These are phyloP conservation scores for Montipora foliosa DNA, from an alignment of 64 coral and sea anemone genomes.

Conservation along the genomic window DNA sequence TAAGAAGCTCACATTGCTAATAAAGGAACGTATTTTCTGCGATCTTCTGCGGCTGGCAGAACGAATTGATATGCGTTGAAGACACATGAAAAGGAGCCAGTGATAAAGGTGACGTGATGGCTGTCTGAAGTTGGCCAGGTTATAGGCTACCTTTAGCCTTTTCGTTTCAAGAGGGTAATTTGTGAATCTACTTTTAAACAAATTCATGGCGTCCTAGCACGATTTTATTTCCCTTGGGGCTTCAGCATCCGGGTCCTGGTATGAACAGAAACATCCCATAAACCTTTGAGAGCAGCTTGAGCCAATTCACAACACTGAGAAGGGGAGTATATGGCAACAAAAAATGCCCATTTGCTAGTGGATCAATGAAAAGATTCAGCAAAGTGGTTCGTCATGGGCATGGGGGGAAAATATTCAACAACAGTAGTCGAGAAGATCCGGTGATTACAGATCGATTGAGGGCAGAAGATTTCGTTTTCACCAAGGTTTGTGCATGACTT, in stretches of 20 bases:
- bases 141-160: too few relatives aligned
- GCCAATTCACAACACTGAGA: not conserved
- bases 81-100: too few relatives aligned
- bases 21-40: too few relatives aligned
- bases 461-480: conserved; percentile 89
- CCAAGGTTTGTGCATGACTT: conserved; percentile 73
- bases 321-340: not conserved
- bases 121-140: too few relatives aligned
- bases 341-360: conserved; percentile 2
- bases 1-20: too few relatives aligned
- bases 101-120: too few relatives aligned
- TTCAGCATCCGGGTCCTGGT: not conserved
- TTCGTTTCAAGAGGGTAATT: too few relatives aligned
- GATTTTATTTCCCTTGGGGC: too few relatives aligned
- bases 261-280: not conserved
- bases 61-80: too few relatives aligned
- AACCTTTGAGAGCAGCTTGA: not conserved
- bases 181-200: too few relatives aligned
- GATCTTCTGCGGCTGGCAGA: too few relatives aligned
- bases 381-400: conserved; percentile 43
- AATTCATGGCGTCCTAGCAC: too few relatives aligned
- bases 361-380: conserved; percentile 47
- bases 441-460: conserved; percentile 78
- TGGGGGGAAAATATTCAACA: conserved; percentile 8
- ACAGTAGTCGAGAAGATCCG: conserved; percentile 66